These are phyloP conservation scores for Drosophila pseudotalamancana DNA, from an alignment of 2,888 invertebrate genomes.

Conservation along the genomic window DNA sequence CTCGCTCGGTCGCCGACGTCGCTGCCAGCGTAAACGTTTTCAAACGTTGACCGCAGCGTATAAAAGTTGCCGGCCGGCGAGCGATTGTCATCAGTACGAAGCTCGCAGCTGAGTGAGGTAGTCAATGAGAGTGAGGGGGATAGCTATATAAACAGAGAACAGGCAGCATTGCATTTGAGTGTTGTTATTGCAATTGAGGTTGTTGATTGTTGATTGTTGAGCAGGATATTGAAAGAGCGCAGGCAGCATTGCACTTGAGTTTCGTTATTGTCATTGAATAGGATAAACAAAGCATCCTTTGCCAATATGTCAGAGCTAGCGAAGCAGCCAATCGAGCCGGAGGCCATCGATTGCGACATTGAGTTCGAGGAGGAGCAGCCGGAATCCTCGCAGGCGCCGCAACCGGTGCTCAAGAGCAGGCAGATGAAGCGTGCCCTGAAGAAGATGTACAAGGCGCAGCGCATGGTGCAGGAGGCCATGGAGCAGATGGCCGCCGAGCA, in stretches of 20 bases:
- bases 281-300: neutral
- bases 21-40: conserved; percentile 47
- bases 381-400: conserved; percentile 16
- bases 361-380: conserved; percentile 31
- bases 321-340: conserved; percentile 23
- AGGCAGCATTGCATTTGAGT: neutral
- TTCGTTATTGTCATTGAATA: neutral
- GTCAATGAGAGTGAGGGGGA: neutral
- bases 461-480: conserved; percentile 52
- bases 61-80: conserved; percentile 71
- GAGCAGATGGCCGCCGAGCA: conserved; percentile 42
- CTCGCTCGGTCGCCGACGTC: neutral
- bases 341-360: conserved; percentile 44
- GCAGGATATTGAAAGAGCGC: neutral
- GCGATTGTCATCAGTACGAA: conserved; percentile 52
- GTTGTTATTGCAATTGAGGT: neutral
- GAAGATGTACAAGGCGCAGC: conserved; percentile 61
- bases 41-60: conserved; percentile 42
- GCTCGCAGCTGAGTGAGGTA: conserved; percentile 39
- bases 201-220: no score
- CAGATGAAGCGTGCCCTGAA: conserved; percentile 58
- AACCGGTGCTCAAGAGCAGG: neutral
- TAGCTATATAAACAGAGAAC: neutral
- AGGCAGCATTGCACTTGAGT: neutral
- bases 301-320: conserved; percentile 50